These are phyloP conservation scores for Vesta saturnalis DNA, from an alignment of 2,888 invertebrate species.

Conservation along the genomic window DNA sequence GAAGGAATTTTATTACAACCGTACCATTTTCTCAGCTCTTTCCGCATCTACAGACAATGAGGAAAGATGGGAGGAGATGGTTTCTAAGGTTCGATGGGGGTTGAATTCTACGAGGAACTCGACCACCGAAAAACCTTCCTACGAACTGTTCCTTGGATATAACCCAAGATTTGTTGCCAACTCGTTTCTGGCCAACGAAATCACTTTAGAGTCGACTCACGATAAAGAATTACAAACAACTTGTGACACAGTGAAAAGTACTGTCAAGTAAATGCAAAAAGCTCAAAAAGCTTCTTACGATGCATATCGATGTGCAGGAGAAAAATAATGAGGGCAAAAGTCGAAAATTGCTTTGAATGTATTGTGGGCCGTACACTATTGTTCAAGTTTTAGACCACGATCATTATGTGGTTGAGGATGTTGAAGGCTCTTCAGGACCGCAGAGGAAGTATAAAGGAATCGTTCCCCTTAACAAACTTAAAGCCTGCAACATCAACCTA, in stretches of 20 bases:
- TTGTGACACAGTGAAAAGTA: neutral
- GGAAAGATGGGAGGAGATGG: neutral
- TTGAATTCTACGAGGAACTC: conserved; percentile 1
- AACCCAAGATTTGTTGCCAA: neutral
- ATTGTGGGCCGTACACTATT: too few relatives aligned
- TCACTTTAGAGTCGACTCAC: neutral
- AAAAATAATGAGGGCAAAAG: conserved; percentile 3
- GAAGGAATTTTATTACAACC: neutral
- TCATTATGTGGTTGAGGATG: neutral
- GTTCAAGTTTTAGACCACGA: neutral
- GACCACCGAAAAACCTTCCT: neutral
- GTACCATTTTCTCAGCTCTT: neutral
- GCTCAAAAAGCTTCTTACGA: neutral
- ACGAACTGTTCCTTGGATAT: conserved; percentile 5
- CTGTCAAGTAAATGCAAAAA: neutral
- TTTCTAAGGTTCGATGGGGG: conserved; percentile 2
- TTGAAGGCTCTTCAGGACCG: neutral
- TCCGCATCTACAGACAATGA: neutral
- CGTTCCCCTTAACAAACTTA: neutral
- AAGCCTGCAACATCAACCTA: too few relatives aligned
- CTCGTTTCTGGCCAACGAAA: neutral
- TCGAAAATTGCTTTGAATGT: conserved; percentile 11
- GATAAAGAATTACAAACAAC: neutral
- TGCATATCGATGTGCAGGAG: neutral
- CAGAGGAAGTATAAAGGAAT: conserved; percentile 6